phyloP scores from a whole-genome alignment of 2,113 vertebrate genomes.

The Rhabdomys dilectus region DNA sequence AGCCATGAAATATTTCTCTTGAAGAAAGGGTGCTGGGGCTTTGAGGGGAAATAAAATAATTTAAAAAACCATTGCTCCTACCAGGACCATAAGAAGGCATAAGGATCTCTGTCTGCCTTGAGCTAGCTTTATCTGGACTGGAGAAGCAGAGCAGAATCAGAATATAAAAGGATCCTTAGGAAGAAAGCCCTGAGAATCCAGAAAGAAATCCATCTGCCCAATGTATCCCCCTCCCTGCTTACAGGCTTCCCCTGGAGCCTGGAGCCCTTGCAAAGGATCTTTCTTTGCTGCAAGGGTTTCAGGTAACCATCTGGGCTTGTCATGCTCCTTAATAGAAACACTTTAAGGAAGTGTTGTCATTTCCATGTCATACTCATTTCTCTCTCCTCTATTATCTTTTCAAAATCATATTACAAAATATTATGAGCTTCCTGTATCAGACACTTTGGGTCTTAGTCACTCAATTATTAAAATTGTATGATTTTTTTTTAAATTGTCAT shows the following conservation, averaged over 20 bases:
- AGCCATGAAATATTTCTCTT: background rate
- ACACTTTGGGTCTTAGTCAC: slow-evolving; percentile 84
- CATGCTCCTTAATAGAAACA: slow-evolving; percentile 73
- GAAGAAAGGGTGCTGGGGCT: slow-evolving; percentile 17
- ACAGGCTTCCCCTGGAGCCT: background rate
- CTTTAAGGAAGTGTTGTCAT: slow-evolving; percentile 82
- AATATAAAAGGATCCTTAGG: background rate
- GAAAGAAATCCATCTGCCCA: background rate
- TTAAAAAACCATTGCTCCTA: background rate
- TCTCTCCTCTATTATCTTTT: slow-evolving; percentile 83
- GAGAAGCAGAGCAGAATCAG: background rate
- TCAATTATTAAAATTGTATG: slow-evolving; percentile 85
- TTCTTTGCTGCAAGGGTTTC: slow-evolving; percentile 6
- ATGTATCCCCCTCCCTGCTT: background rate
- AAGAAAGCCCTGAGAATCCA: background rate
- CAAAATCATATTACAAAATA: slow-evolving; percentile 85
- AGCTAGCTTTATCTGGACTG: background rate
- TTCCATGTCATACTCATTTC: slow-evolving; percentile 81
- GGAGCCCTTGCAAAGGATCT: background rate
- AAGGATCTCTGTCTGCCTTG: background rate
- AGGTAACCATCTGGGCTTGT: slow-evolving; percentile 71
- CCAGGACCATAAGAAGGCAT: background rate
- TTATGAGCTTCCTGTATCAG: slow-evolving; percentile 85
- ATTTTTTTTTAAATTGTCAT: slow-evolving; percentile 81
- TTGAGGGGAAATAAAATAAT: background rate